Evolutionary conservation across 1,140 invertebrate species (phyloP), one percentile per base, ranked within the genome.

Genomic region (Rhizoglyphus robini): DNA sequence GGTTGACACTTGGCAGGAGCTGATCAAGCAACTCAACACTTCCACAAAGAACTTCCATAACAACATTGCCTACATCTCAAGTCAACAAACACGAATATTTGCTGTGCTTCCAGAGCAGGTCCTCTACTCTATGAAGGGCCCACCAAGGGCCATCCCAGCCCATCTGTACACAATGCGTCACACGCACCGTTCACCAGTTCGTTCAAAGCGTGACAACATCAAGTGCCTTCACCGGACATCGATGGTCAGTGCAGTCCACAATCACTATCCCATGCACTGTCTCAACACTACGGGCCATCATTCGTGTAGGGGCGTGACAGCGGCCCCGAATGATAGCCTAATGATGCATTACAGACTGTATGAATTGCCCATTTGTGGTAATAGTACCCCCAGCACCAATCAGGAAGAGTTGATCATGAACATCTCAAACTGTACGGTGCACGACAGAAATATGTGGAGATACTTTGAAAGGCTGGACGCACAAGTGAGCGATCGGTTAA

Each of bases 191-290:
- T 8, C 36, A 11, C 8, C 8, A 41, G 8, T 18, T 11, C 18
- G 8, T 11, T 11, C 36, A 11, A 11, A 11, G 36, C 8, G n/a
- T n/a, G n/a, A 18, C 18, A 41, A 41, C 18, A 41, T 41, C 8
- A 41, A 41, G 18, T 11, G 36, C 18, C 18, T 41, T 41, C 36
- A 41, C 8, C 8, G 18, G 18, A 41, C 36, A 41, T 11, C 8
- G 8, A 41, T 41, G 8, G 36, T 41, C 36, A 41, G 36, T 41
- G 36, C 36, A 41, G 36, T 41, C 8, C 36, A 41, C 36, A 41
- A 41, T 41, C 36, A 41, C 18, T 41, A 11, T 41, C 90, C 90
- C 13, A 75, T 94, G 49, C 86, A 87, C 34, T 94, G 90, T 71
- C 75, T 92, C 0, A 87, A 87, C 25, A n/a, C n/a, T n/a, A n/a